A percentile compares a stretch with the other conserved stretches of the same genome.
These are phyloP conservation scores for Cheiracanthium punctorium DNA, from an alignment of 2,888 invertebrate species.

Conservation along the genomic window DNA sequence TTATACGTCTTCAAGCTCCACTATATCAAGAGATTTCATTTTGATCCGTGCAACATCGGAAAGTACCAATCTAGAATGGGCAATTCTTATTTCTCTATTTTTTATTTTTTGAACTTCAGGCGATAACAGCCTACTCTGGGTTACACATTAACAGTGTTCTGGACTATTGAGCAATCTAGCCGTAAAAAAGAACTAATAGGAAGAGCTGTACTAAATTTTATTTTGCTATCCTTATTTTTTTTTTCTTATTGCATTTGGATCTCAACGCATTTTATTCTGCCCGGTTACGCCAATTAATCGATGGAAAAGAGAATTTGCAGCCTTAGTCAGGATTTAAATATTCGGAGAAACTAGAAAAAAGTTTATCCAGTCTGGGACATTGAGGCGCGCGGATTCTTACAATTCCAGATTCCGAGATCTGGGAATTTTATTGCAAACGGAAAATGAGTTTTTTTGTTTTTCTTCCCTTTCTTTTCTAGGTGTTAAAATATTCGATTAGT, in stretches of 20 bases:
- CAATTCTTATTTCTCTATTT: conserved; percentile 23
- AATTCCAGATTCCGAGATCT: not conserved
- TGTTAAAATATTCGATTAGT: not conserved
- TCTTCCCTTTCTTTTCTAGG: too few relatives aligned
- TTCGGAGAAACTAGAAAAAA: not conserved
- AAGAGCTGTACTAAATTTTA: conserved; percentile 25
- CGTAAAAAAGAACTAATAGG: conserved; percentile 23
- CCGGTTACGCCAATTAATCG: conserved; percentile 56
- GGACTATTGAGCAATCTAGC: conserved; percentile 56
- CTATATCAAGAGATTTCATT: conserved; percentile 18
- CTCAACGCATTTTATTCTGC: conserved; percentile 48
- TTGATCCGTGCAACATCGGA: not conserved
- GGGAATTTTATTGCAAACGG: not conserved
- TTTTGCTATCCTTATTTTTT: conserved; percentile 10
- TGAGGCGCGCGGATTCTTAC: not conserved
- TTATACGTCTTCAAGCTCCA: conserved; percentile 36
- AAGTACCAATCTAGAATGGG: not conserved
- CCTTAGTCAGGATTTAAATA: conserved; percentile 16
- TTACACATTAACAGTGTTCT: conserved; percentile 53
- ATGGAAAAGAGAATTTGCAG: conserved; percentile 22
- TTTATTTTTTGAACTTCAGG: too few relatives aligned
- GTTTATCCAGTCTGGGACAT: conserved; percentile 18
- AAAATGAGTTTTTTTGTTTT: not conserved
- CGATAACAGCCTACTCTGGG: conserved; percentile 48
- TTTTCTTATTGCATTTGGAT: conserved; percentile 4